phyloP scores from a whole-genome alignment of 2,113 vertebrate species.

The Thinocorus orbignyianus region DNA sequence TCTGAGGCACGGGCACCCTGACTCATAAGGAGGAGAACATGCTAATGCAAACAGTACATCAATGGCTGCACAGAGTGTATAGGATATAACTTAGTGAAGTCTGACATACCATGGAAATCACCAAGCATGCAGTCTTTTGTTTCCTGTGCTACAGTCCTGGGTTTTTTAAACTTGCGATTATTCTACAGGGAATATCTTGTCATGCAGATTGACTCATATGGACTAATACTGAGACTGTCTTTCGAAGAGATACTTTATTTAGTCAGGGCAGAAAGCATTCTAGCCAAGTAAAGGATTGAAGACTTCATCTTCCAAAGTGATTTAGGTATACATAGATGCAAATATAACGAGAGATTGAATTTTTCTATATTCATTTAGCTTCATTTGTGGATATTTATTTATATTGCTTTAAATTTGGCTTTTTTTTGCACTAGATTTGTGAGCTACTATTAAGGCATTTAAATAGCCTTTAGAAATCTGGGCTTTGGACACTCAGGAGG shows the following conservation, averaged over 20 bases:
- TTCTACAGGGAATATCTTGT: background rate
- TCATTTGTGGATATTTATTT: background rate
- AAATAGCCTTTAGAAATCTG: background rate
- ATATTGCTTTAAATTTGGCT: background rate
- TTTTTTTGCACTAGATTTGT: slow-evolving; percentile 3
- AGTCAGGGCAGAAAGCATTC: background rate
- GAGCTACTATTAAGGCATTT: background rate
- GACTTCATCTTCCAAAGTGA: background rate
- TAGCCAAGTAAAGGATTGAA: background rate
- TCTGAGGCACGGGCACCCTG: background rate
- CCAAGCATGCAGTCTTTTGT: background rate
- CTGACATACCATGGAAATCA: background rate
- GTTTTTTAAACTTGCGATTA: background rate
- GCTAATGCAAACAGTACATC: background rate
- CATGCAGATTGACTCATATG: background rate
- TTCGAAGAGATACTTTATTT: background rate
- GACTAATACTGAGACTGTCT: background rate
- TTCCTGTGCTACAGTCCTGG: background rate
- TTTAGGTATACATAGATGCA: background rate
- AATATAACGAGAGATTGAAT: background rate
- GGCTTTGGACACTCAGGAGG: background rate
- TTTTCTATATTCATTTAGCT: background rate
- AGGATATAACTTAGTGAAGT: slow-evolving; percentile 18
- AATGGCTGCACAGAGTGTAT: background rate
- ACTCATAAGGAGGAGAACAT: background rate